Evolutionary conservation across 2,888 invertebrate genomes (phyloP).

Genomic region (Phytoseiulus persimilis): DNA sequence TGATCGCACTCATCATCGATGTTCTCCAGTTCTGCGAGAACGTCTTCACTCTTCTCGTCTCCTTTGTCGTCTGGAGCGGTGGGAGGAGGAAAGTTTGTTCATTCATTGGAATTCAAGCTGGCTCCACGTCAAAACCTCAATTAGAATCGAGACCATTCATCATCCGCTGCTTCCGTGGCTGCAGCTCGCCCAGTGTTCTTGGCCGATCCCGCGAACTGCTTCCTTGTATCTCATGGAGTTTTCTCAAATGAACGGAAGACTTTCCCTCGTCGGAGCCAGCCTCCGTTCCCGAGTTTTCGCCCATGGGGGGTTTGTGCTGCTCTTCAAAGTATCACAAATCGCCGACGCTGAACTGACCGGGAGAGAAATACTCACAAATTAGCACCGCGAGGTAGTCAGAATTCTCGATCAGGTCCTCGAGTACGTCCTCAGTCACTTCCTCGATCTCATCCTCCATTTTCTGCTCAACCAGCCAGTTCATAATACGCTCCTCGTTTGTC

Average conservation of each 20-base stretch:
- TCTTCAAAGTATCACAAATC: too few species aligned
- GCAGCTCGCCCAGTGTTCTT: background rate
- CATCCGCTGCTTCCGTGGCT: background rate
- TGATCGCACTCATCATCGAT: constrained; percentile 86
- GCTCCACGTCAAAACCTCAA: background rate
- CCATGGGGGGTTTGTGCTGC: too few species aligned
- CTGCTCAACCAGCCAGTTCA: constrained; percentile 78
- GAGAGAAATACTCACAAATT: constrained; percentile 65
- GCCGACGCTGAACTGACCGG: background rate
- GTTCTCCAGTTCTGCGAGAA: constrained; percentile 76
- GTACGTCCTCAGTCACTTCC: constrained; percentile 68
- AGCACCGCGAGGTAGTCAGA: constrained; percentile 83
- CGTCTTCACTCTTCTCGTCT: constrained; percentile 76
- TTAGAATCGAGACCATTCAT: background rate
- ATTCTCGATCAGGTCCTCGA: constrained; percentile 76
- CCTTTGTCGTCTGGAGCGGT: constrained; percentile 69
- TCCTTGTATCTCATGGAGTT: too few species aligned
- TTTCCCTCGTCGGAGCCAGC: too few species aligned
- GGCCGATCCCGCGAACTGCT: background rate
- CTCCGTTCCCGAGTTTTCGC: too few species aligned
- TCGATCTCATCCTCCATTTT: constrained; percentile 84
- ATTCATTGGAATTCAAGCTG: background rate
- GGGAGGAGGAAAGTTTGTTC: background rate
- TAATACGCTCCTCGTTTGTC: constrained; percentile 79
- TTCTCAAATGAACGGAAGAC: background rate